Conservation (phyloP, 1,140 invertebrate genomes). For the Riptortus pedestris region DNA sequence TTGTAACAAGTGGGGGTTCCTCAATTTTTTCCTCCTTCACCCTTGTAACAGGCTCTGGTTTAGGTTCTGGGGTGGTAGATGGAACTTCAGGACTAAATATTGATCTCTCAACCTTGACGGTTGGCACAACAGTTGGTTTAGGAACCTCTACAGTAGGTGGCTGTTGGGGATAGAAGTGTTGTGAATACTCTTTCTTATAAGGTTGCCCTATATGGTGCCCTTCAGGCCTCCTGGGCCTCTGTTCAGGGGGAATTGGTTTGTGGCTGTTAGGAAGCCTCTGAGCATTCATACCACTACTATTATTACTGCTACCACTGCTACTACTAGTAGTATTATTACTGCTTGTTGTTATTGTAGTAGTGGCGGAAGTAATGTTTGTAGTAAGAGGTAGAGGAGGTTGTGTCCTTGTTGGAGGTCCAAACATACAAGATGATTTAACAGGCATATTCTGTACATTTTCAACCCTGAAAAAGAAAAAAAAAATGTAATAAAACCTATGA, state of each 20-base stretch:
- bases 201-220: background rate
- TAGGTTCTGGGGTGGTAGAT: background rate
- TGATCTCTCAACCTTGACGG: slow-evolving; percentile 20
- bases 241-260: background rate
- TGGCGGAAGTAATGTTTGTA: background rate
- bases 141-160: slow-evolving; percentile 7
- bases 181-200: background rate
- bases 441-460: background rate
- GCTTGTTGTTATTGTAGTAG: too few relatives aligned
- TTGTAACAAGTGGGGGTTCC: background rate
- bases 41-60: background rate
- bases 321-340: background rate
- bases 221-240: background rate
- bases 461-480: background rate
- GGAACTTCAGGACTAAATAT: slow-evolving; percentile 24
- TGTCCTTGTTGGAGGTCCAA: slow-evolving; percentile 25
- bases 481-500: background rate
- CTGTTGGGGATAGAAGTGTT: background rate
- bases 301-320: background rate
- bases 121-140: background rate
- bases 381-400: slow-evolving; percentile 15
- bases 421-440: slow-evolving; percentile 24
- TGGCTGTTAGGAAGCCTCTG: background rate
- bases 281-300: background rate
- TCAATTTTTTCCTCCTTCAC: background rate